Evolutionary conservation across 2,113 vertebrate genomes (phyloP).

Genomic region (Channa argus): DNA sequence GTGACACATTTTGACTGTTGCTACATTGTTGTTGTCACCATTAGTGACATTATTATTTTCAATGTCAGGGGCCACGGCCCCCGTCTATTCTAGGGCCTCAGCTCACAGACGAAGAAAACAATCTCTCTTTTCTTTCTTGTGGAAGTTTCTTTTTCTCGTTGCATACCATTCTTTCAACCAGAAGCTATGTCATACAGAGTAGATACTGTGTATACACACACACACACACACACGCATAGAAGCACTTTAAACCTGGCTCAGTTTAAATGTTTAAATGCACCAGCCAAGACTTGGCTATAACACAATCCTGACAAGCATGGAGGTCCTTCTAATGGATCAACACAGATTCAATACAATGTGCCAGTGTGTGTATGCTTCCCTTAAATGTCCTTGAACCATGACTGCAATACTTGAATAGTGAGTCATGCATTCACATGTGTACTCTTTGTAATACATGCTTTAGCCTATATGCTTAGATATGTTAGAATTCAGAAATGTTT

Average conservation of each 20-base stretch:
- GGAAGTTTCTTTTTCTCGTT: conserved; percentile 32
- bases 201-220: conserved; percentile 23
- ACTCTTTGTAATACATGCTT: conserved; percentile 12
- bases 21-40: conserved; percentile 1
- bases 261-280: conserved; percentile 62
- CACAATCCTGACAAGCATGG: conserved; percentile 62
- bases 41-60: conserved; percentile 8
- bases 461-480: conserved; percentile 1
- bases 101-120: conserved; percentile 21
- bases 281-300: conserved; percentile 53
- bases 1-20: neutral
- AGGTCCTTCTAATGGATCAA: conserved; percentile 71
- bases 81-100: conserved; percentile 6
- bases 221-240: conserved; percentile 35
- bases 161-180: conserved; percentile 52
- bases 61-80: conserved; percentile 7
- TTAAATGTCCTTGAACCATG: conserved; percentile 72
- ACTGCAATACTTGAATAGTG: conserved; percentile 39
- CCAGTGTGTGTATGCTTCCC: conserved; percentile 44
- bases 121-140: conserved; percentile 33
- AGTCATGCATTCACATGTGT: neutral
- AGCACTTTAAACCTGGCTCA: conserved; percentile 65
- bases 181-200: conserved; percentile 44
- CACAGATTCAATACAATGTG: conserved; percentile 54
- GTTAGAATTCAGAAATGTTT: conserved; percentile 42